These are phyloP conservation scores for Theristicus caerulescens DNA, from an alignment of 2,113 vertebrate species.

Conservation along the genomic window DNA sequence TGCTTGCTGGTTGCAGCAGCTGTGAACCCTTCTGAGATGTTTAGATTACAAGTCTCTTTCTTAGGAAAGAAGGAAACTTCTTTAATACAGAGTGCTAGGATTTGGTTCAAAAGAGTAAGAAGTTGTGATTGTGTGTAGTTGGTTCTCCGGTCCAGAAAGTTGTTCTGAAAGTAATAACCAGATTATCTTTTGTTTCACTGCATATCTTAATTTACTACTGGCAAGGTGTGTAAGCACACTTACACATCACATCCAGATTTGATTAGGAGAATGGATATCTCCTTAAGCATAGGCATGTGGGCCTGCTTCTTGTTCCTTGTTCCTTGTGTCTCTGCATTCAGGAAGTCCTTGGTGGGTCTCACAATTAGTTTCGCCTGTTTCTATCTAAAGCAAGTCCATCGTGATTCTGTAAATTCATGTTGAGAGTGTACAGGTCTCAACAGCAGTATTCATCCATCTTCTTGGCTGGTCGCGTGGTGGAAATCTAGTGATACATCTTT, in stretches of 20 bases:
- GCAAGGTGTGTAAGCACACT: neutral
- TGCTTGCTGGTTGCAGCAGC: neutral
- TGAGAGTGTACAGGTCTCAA: neutral
- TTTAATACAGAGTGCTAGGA: neutral
- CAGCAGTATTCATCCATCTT: neutral
- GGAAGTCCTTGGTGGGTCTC: neutral
- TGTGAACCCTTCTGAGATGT: neutral
- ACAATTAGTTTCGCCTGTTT: neutral
- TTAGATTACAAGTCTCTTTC: neutral
- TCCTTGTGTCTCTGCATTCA: neutral
- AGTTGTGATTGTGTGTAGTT: neutral
- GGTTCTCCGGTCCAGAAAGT: neutral
- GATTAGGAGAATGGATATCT: neutral
- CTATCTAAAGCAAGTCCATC: neutral
- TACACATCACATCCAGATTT: neutral
- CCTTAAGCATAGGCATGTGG: neutral
- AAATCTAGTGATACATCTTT: neutral
- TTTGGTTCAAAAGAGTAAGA: neutral
- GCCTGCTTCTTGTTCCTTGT: neutral
- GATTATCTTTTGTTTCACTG: neutral
- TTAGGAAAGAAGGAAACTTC: neutral
- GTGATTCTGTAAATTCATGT: neutral
- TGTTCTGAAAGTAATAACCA: neutral
- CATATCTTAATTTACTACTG: neutral
- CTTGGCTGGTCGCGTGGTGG: accelerated